Conservation (phyloP, 2,113 vertebrate species). For the Tonatia bakeri region DNA sequence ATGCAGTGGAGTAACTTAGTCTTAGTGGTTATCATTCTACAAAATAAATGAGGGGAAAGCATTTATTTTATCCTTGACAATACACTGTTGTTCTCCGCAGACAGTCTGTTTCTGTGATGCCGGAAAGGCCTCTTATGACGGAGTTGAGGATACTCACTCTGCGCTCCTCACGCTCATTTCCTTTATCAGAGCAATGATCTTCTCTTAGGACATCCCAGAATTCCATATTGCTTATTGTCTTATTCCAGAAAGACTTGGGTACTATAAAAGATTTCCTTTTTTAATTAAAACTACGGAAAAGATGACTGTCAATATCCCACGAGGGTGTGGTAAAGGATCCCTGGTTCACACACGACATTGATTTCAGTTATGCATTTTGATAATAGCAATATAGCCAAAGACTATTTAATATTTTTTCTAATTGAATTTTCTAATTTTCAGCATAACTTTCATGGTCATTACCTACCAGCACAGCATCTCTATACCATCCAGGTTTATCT, state of each 20-base stretch:
- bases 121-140: not conserved
- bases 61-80: not conserved
- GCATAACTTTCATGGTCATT: not conserved
- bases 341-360: not conserved
- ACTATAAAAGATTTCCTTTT: not conserved
- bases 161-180: not conserved
- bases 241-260: not conserved
- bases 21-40: not conserved
- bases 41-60: not conserved
- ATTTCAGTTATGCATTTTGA: not conserved
- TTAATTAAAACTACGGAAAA: not conserved
- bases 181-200: not conserved
- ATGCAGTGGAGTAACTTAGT: not conserved
- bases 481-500: not conserved
- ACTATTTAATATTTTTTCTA: not conserved
- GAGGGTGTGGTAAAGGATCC: not conserved
- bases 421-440: not conserved
- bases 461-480: not conserved
- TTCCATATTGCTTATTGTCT: not conserved
- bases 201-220: not conserved
- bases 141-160: not conserved
- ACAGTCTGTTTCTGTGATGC: not conserved
- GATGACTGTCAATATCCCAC: not conserved
- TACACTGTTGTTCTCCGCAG: not conserved
- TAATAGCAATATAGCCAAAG: not conserved